These are phyloP conservation scores for Capreolus pygargus DNA, from an alignment of 2,113 vertebrate species.

Conservation along the genomic window DNA sequence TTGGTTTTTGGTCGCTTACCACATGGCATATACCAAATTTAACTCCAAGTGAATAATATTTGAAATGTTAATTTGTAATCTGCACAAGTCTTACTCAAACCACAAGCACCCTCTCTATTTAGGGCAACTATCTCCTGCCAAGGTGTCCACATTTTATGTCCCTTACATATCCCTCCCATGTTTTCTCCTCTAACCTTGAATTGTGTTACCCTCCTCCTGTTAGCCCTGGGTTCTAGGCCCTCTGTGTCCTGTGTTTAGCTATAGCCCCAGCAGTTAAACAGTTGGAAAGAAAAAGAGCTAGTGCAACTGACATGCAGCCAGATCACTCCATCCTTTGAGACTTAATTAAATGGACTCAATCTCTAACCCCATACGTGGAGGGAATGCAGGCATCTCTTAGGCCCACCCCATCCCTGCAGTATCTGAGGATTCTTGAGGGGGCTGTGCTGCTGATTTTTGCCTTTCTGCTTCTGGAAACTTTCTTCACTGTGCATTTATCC, in stretches of 20 bases:
- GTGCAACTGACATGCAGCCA: neutral
- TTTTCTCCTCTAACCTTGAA: neutral
- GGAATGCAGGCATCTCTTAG: neutral
- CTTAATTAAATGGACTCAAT: neutral
- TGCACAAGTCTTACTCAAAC: neutral
- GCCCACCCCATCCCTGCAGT: accelerated
- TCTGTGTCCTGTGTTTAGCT: neutral
- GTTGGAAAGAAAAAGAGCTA: neutral
- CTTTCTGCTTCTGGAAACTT: neutral
- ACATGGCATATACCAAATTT: neutral
- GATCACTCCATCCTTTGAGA: neutral
- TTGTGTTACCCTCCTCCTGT: neutral
- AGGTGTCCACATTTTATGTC: neutral
- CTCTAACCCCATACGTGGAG: neutral
- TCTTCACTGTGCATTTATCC: neutral
- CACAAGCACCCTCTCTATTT: neutral
- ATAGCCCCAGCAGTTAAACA: neutral
- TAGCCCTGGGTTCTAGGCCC: neutral
- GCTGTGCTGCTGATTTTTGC: neutral
- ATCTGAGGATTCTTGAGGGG: neutral
- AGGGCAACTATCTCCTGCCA: neutral
- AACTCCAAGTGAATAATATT: neutral
- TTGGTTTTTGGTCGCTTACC: neutral
- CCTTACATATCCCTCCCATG: neutral
- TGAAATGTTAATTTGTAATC: neutral